Evolutionary conservation across 2,113 vertebrate genomes (phyloP).

Genomic region (Nestor notabilis): DNA sequence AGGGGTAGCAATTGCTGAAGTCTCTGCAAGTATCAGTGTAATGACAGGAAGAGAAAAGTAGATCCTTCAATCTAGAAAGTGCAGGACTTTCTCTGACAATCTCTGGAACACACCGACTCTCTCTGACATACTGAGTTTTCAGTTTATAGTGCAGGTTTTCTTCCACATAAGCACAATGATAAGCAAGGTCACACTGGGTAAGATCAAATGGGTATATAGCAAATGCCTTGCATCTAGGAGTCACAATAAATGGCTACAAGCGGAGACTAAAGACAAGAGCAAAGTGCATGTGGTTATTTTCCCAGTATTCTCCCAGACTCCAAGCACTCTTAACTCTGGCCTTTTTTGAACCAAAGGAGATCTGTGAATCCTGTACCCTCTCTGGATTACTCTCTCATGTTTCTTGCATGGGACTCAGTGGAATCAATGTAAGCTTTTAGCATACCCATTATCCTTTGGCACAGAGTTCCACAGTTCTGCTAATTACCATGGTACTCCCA

Average conservation of each 20-base stretch:
- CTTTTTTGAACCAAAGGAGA: background rate
- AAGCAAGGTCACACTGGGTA: background rate
- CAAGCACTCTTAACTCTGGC: background rate
- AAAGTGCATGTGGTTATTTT: background rate
- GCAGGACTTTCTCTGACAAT: background rate
- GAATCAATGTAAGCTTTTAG: background rate
- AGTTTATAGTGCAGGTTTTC: background rate
- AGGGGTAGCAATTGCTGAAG: background rate
- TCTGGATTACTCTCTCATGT: background rate
- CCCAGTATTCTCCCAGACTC: background rate
- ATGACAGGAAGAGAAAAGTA: background rate
- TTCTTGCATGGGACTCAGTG: too few relatives aligned
- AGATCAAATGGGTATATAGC: background rate
- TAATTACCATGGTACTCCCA: background rate
- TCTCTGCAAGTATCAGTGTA: background rate
- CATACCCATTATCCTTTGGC: background rate
- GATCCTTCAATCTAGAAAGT: background rate
- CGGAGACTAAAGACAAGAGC: background rate
- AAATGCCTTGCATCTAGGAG: background rate
- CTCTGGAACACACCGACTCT: background rate
- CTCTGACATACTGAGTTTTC: background rate
- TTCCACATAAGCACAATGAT: background rate
- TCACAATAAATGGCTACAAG: background rate
- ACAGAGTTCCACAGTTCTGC: background rate
- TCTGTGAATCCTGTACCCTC: background rate